Evolutionary conservation across 92 coral and sea anemone species (phyloP).

Genomic region (Zoanthus sociatus): DNA sequence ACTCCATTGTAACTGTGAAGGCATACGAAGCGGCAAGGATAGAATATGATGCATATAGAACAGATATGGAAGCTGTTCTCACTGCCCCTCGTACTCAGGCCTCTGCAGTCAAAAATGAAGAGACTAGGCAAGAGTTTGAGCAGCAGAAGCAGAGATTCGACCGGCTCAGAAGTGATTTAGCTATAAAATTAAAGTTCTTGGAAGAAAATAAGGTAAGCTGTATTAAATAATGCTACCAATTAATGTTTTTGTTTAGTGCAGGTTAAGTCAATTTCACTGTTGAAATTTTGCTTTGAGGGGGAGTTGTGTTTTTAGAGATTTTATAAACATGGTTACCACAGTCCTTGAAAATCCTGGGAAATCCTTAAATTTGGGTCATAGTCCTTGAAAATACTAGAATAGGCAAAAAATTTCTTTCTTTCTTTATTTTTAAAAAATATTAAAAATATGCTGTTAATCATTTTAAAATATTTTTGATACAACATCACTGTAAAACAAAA

Average conservation of each 20-base stretch:
- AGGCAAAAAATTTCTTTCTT: too few species aligned
- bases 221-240: neutral
- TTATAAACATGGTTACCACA: too few species aligned
- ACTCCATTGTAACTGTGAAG: slow-evolving; percentile 92
- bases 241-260: neutral
- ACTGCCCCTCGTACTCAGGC: slow-evolving; percentile 83
- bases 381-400: too few species aligned
- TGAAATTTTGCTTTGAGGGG: too few species aligned
- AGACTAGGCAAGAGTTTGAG: slow-evolving; percentile 85
- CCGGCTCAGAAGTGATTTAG: slow-evolving; percentile 85
- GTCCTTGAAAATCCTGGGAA: too few species aligned
- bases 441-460: too few species aligned
- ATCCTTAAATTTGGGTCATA: too few species aligned
- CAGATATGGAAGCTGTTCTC: slow-evolving; percentile 82
- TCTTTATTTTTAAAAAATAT: too few species aligned
- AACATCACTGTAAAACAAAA: too few species aligned
- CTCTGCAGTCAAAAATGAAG: slow-evolving; percentile 81
- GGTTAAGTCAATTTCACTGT: too few species aligned
- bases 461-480: too few species aligned
- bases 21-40: slow-evolving; percentile 96
- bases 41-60: slow-evolving; percentile 98
- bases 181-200: slow-evolving; percentile 91
- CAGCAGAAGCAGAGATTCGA: slow-evolving; percentile 92
- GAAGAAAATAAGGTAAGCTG: slow-evolving; percentile 93
- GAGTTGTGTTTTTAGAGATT: too few species aligned